These are phyloP conservation scores for Pteronura brasiliensis DNA, from an alignment of 2,113 vertebrate species.

Conservation along the genomic window DNA sequence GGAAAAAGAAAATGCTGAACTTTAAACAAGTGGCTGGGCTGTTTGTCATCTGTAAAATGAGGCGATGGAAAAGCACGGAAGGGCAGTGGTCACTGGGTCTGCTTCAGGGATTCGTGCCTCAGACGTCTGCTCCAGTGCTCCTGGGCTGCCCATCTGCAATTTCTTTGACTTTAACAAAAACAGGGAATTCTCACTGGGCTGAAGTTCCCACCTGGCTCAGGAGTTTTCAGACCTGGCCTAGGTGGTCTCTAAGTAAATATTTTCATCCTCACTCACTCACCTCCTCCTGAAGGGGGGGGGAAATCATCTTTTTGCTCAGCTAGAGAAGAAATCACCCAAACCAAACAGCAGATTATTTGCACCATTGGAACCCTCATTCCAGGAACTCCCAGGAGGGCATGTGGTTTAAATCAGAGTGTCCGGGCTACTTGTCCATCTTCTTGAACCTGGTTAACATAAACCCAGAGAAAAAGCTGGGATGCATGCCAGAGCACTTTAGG, in stretches of 20 bases:
- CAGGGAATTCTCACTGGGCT: conserved; percentile 43
- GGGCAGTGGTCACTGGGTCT: conserved; percentile 12
- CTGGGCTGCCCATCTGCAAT: background rate
- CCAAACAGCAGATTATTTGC: conserved; percentile 46
- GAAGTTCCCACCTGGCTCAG: conserved; percentile 65
- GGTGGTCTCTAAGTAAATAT: conserved; percentile 72
- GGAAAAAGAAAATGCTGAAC: conserved; percentile 54
- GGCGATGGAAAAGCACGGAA: conserved; percentile 75
- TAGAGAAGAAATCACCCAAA: conserved; percentile 56
- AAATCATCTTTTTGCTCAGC: conserved; percentile 50
- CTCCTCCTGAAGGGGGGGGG: conserved; percentile 10
- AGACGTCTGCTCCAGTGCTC: background rate
- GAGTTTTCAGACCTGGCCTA: conserved; percentile 62
- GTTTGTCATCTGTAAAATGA: conserved; percentile 74
- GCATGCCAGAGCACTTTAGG: background rate
- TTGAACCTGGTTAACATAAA: background rate
- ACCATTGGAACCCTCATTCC: conserved; percentile 30
- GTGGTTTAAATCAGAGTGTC: conserved; percentile 45
- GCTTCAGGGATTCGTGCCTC: background rate
- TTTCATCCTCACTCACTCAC: conserved; percentile 52
- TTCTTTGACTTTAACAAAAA: conserved; percentile 50
- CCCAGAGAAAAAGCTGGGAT: background rate
- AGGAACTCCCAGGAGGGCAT: background rate
- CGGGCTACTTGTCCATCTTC: conserved; percentile 49
- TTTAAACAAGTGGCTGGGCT: conserved; percentile 69